Evolutionary conservation across 1,140 invertebrate genomes (phyloP).

Genomic region (Cyrtorhinus lividipennis): DNA sequence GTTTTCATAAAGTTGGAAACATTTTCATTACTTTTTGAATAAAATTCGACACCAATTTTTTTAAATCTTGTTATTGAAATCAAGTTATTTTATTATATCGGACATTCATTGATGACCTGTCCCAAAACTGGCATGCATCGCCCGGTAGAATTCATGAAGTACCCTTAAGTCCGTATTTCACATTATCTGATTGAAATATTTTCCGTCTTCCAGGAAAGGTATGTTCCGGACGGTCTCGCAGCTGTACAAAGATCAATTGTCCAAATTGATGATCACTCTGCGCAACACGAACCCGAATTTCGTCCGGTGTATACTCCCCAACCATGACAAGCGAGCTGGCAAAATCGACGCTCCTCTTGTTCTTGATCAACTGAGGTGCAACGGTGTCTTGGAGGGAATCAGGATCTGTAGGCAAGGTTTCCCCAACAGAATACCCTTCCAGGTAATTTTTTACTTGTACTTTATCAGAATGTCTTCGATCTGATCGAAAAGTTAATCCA

Average conservation of each 20-base stretch:
- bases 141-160: too few species aligned
- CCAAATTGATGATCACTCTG: conserved; percentile 92
- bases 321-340: conserved; percentile 96
- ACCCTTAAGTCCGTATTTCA: too few species aligned
- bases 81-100: too few species aligned
- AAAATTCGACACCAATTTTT: too few species aligned
- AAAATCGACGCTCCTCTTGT: conserved; percentile 96
- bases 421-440: conserved; percentile 70
- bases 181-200: neutral
- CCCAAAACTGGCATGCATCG: too few species aligned
- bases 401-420: conserved; percentile 98
- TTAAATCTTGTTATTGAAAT: too few species aligned
- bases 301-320: conserved; percentile 99
- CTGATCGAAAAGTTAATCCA: too few species aligned
- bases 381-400: conserved; percentile 98
- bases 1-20: too few species aligned
- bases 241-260: conserved; percentile 95
- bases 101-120: too few species aligned
- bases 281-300: conserved; percentile 99
- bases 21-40: too few species aligned
- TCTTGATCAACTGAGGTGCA: conserved; percentile 91
- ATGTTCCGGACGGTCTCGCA: conserved; percentile 99
- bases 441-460: conserved; percentile 33
- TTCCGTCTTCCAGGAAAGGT: conserved; percentile 49
- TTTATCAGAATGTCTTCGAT: too few species aligned